Evolutionary conservation across 2,888 invertebrate species (phyloP), one percentile per base, ranked within the genome.

Genomic region (Tipula lateralis): DNA sequence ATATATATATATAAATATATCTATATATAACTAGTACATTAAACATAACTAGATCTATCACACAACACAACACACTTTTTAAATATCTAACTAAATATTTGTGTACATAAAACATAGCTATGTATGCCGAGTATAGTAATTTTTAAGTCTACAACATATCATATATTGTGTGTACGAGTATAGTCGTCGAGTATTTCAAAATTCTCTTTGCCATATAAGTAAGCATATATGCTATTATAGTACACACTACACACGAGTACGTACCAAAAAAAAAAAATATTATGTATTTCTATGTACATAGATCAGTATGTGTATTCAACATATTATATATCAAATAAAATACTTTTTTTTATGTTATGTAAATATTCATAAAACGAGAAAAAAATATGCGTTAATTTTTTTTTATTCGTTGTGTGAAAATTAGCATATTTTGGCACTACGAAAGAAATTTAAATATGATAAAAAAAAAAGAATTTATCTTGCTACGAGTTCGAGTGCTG

Each of bases 401-500:
- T 24, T 66, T 44, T 66, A 9, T 66, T 66, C 24, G 66, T 66
- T 24, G 66, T 24, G 66, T 66, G 66, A 24, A 66, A 66, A 66
- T 66, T 66, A 66, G 66, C 66, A 66, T 66, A 66, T 66, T 66
- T 66, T 66, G 66, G 66, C 66, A 66, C 66, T 66, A 66, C 66
- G 24, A 66, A 66, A 24, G 19, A 66, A 66, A 66, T 66, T 66
- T 66, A 13, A 24, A 66, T 66, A 9, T 66, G 24, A 66, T 66
- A 24, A 50, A 2, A 44, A 44, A 44, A 44, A 44, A 44, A 39
- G 66, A 44, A 44, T 44, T 44, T 44, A 16, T 44, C 44, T 24
- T 66, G 66, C 66, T 66, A 24, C 66, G 12, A 12, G 24, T 66
- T 0, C 24, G 16, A 39, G 39, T 39, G 16, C 44, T 44, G 2